Evolutionary conservation across 2,113 vertebrate species (phyloP), one percentile per base, ranked within the genome.

Genomic region (Tetraodon nigroviridis): DNA sequence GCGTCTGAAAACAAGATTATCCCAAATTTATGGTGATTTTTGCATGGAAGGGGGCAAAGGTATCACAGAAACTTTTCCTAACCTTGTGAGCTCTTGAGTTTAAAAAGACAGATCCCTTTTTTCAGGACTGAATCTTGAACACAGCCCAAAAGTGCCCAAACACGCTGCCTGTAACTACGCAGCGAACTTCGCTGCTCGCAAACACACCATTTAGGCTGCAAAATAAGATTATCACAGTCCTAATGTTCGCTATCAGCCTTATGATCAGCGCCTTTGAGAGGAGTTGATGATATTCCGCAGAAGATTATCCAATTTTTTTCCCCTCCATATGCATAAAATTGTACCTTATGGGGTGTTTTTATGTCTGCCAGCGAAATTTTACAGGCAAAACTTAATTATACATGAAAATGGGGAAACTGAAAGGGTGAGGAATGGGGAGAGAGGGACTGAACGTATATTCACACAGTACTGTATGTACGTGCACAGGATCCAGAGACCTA

Each of bases 301-400:
- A 62, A 32, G 55, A 62, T 63, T 6, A 80, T 75, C 63, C 65
- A 0, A 63, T 75, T 73, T 65, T 51, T 58, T 46, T 56, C 19
- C 67, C 45, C 58, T 62, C 14, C 6, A 42, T 22, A 61, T 64
- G 47, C 51, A 58, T 22, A 66, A 67, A 81, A 57, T 32, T 42
- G 54, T 11, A 37, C 61, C 51, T 58, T 58, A 24, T 58, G 55
- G 51, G 73, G 55, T 52, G 49, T 71, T 64, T 72, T 62, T 53
- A 58, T 63, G 45, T 67, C 71, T 71, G 52, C 58, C 64, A 72
- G 71, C 61, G 24, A 69, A 59, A 75, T 67, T 73, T 77, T 32
- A 40, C 63, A 64, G 62, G 63, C 57, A 51, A 73, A 73, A 71
- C 55, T 56, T 50, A 58, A 65, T 81, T 78, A 61, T 64, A 65